A percentile compares a stretch with the other conserved stretches of the same genome.
Evolutionary conservation across 2,888 invertebrate genomes (phyloP).

Genomic region (Erynnis tages): DNA sequence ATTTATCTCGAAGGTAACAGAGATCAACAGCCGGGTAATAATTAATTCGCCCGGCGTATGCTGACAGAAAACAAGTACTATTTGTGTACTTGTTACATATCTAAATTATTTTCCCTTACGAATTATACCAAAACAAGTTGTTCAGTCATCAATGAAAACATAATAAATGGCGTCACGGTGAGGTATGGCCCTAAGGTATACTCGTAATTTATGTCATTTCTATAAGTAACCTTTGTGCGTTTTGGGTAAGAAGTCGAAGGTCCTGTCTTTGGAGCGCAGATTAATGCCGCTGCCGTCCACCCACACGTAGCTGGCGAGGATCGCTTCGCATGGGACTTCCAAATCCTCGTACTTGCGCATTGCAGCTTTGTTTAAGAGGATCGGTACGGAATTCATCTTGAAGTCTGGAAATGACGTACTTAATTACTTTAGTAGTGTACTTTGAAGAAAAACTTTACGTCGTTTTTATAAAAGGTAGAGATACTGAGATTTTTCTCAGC

Average conservation of each 20-base stretch:
- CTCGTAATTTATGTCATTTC: no score
- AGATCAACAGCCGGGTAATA: not conserved
- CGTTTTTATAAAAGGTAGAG: no score
- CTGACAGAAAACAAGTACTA: not conserved
- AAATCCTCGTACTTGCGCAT: slow-evolving; percentile 82
- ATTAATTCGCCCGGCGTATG: not conserved
- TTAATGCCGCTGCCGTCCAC: slow-evolving; percentile 88
- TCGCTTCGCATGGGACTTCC: slow-evolving; percentile 80
- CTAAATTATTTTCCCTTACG: no score
- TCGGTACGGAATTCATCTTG: slow-evolving; percentile 63
- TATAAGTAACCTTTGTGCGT: slow-evolving; percentile 60
- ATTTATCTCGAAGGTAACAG: slow-evolving; percentile 1
- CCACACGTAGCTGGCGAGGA: slow-evolving; percentile 87
- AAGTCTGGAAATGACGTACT: slow-evolving; percentile 22
- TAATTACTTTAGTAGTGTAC: no score
- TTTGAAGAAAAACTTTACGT: no score
- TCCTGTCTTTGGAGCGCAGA: slow-evolving; percentile 85
- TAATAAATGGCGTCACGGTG: no score
- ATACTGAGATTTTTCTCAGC: no score
- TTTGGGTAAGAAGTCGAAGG: slow-evolving; percentile 84
- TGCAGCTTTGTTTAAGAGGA: slow-evolving; percentile 68
- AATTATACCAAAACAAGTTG: no score
- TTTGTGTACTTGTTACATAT: no score
- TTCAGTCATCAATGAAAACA: no score
- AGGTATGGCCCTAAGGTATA: no score